These are phyloP conservation scores for Cylindroiulus punctatus DNA, from an alignment of 2,888 invertebrate species.

Conservation along the genomic window DNA sequence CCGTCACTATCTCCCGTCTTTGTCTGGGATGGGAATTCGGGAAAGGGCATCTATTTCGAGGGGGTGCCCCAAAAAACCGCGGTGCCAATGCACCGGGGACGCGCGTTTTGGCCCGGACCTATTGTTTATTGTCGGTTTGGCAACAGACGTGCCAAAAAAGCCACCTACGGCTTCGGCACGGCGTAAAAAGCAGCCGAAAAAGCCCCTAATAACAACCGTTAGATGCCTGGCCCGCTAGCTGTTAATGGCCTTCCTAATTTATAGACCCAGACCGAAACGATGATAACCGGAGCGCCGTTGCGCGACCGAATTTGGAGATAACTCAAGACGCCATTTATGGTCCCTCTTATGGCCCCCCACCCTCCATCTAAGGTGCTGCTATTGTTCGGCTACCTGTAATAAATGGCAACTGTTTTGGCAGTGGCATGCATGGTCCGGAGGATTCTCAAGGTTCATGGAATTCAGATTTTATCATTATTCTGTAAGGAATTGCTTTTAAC, in stretches of 20 bases:
- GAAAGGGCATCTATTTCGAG: not conserved
- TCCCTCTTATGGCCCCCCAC: not conserved
- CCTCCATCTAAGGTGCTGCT: no score
- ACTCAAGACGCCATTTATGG: not conserved
- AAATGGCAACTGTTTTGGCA: no score
- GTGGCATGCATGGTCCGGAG: no score
- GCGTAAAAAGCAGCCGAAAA: not conserved
- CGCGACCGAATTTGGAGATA: not conserved
- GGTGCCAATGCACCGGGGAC: not conserved
- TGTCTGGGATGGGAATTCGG: not conserved
- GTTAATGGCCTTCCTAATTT: constrained; percentile 15
- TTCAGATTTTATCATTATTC: no score
- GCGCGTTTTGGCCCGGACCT: not conserved
- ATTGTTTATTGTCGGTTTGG: not conserved
- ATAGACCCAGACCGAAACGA: not conserved
- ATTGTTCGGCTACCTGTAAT: no score
- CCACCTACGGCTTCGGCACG: not conserved
- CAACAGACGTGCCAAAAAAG: not conserved
- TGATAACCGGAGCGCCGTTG: constrained; percentile 34
- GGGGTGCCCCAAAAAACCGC: not conserved
- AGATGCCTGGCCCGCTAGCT: constrained; percentile 14
- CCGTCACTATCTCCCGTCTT: not conserved
- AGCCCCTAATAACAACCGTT: not conserved
- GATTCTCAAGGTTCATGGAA: no score
- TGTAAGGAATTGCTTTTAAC: no score